phyloP scores from a whole-genome alignment of 2,797 vertebrate species.

The Poecile montanus region DNA sequence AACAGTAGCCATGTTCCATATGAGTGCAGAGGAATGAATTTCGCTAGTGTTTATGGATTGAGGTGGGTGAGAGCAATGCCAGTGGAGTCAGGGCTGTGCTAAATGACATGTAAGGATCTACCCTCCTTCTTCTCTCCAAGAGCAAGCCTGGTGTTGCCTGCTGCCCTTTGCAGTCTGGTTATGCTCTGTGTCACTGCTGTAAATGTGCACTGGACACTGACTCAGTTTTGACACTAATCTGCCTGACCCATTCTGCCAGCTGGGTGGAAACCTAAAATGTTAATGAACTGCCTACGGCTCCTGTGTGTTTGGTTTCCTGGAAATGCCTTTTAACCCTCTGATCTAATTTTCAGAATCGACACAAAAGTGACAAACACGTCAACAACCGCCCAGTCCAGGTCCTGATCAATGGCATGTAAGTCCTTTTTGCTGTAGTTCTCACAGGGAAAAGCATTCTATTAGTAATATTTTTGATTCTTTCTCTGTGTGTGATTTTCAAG shows the following conservation, averaged over 20 bases:
- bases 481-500: neutral
- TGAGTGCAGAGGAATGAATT: neutral
- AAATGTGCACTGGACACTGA: neutral
- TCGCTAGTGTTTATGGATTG: neutral
- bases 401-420: slow-evolving; percentile 88
- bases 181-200: neutral
- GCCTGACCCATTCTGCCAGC: neutral
- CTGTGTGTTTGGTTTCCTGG: neutral
- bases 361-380: slow-evolving; percentile 89
- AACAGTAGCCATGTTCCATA: neutral
- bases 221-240: neutral
- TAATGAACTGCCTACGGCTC: neutral
- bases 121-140: neutral
- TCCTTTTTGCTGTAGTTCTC: neutral
- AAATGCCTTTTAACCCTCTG: neutral
- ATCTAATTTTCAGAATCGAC: slow-evolving; percentile 82
- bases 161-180: neutral
- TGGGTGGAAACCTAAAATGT: neutral
- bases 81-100: neutral
- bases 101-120: neutral
- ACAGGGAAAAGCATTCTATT: neutral
- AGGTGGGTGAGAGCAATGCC: neutral
- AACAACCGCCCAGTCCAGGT: slow-evolving; percentile 89
- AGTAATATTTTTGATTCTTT: neutral
- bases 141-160: accelerated